Conservation (phyloP, 2,797 vertebrate species). For the Erethizon dorsatum region DNA sequence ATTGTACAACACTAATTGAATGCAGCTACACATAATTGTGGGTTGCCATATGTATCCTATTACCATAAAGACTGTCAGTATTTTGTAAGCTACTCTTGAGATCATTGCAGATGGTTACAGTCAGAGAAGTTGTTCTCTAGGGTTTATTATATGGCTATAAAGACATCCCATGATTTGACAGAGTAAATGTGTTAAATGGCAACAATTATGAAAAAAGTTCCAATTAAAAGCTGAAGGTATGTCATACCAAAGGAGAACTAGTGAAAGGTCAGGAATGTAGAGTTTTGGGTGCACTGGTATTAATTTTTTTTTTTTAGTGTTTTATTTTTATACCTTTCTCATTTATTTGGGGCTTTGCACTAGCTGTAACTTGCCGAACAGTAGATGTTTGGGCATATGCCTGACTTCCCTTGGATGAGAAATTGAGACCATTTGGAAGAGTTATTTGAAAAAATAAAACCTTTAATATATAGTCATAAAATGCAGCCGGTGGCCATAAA, state of each 20-base stretch:
- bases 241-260: slow-evolving; percentile 64
- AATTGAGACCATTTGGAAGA: slow-evolving; percentile 71
- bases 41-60: slow-evolving; percentile 91
- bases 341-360: slow-evolving; percentile 39
- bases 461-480: slow-evolving; percentile 77
- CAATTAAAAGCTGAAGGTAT: slow-evolving; percentile 86
- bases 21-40: slow-evolving; percentile 90
- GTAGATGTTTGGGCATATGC: neutral
- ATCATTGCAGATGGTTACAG: slow-evolving; percentile 91
- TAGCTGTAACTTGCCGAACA: slow-evolving; percentile 50
- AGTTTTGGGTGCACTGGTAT: slow-evolving; percentile 22
- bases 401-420: slow-evolving; percentile 60
- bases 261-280: slow-evolving; percentile 62
- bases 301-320: neutral
- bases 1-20: slow-evolving; percentile 92
- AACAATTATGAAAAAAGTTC: slow-evolving; percentile 89
- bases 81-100: slow-evolving; percentile 89
- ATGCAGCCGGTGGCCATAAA: slow-evolving; percentile 77
- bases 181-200: slow-evolving; percentile 89
- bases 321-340: slow-evolving; percentile 52
- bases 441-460: slow-evolving; percentile 72
- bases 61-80: slow-evolving; percentile 89
- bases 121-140: slow-evolving; percentile 90
- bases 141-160: slow-evolving; percentile 91
- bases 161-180: slow-evolving; percentile 90